Evolutionary conservation across 2,888 invertebrate genomes (phyloP), one percentile per base, ranked within the genome.

Genomic region (Zaprionus obscuricornis): DNA sequence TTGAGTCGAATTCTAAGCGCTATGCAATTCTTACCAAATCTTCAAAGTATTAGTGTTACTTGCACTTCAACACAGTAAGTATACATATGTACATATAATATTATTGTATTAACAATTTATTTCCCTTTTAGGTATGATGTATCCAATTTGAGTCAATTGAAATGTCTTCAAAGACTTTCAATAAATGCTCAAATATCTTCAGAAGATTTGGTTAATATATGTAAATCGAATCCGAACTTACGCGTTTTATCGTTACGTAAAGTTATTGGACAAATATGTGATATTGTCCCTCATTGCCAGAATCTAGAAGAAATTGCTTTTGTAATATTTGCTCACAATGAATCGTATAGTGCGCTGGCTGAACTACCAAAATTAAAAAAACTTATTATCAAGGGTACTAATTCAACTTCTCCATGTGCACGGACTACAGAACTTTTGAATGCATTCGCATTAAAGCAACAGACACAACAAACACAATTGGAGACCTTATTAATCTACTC

Each of bases 231-330:
- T 42, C 1, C 1, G 4, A 66, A 49, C 4, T 36, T 66, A 1
- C 49, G 56, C 2, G 26, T 37, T 3, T 36, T 66, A 6, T 60
- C 58, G 66, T 4, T 66, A 5, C 20, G 45, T 5, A 40, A 37
- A 18, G 67, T 66, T 5, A 13, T 14, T 1, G 66, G 66, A 0
- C 43, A 60, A 13, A 16, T 66, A 0, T 11, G 6, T 0, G 66
- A 54, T 0, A 60, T 66, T 22, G 43, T 46, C 10, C 55, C 67
- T 2, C 27, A 66, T 6, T 66, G 60, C 8, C 36, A n/a, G 2
- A 49, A 66, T 5, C 10, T 66, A 39, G 29, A 31, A 2, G 67
- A 66, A 34, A 49, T 66, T 10, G 26, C 55, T 1, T 55, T 66
- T 8, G 17, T 40, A 3, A 60, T 66, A 37, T 13, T 40, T 17